Conservation (phyloP, 1,140 invertebrate species). For the Tetragnatha versicolor region DNA sequence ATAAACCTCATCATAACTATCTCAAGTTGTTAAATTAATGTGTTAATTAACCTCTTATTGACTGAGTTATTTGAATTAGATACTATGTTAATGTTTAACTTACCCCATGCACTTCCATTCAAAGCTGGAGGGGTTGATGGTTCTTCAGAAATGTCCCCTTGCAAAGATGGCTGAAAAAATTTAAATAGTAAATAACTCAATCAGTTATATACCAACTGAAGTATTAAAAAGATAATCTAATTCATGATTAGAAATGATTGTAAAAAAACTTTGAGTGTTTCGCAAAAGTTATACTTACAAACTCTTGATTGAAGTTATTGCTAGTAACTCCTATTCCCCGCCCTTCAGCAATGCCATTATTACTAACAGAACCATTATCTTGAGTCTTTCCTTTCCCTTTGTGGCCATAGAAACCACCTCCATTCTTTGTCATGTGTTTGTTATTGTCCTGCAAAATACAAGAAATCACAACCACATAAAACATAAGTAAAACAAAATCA, state of each 20-base stretch:
- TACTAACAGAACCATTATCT: conserved; percentile 28
- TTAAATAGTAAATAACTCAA: background rate
- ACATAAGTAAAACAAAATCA: no score
- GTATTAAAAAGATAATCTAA: no score
- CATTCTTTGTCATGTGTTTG: conserved; percentile 52
- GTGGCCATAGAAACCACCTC: conserved; percentile 33
- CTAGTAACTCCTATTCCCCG: conserved; percentile 59
- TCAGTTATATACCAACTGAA: background rate
- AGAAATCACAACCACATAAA: no score
- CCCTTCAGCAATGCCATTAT: conserved; percentile 36
- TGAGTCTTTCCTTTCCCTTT: conserved; percentile 47
- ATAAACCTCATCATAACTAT: no score
- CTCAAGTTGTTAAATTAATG: no score
- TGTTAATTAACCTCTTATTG: no score
- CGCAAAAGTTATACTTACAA: conserved; percentile 59
- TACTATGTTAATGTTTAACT: conserved; percentile 46
- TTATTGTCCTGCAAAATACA: no score
- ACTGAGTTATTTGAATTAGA: no score
- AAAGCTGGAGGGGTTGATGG: conserved; percentile 51
- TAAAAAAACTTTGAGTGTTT: no score
- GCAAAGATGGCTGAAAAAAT: conserved; percentile 62
- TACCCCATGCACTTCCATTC: conserved; percentile 63
- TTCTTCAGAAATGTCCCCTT: conserved; percentile 60
- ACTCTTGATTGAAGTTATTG: conserved; percentile 63
- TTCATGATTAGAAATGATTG: no score